A percentile compares a stretch with the other conserved stretches of the same genome.
Conservation (phyloP, 1,140 invertebrate species). For the Zeugodacus cucurbitae region DNA sequence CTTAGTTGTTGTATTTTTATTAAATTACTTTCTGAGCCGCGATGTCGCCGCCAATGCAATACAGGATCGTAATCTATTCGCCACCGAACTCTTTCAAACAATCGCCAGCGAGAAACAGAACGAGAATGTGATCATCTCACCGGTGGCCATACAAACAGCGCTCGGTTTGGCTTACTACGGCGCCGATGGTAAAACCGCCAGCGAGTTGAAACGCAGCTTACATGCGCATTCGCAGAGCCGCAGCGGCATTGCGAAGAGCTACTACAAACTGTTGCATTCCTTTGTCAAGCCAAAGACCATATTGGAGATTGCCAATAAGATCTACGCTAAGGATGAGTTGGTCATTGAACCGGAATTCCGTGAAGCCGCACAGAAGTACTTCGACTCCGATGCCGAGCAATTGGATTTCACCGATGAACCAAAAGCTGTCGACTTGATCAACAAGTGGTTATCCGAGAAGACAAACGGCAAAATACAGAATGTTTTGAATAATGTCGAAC, state of each 20-base stretch:
- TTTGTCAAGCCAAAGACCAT: conserved; percentile 62
- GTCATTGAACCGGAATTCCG: conserved; percentile 56
- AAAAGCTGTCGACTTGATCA: conserved; percentile 69
- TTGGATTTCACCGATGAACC: conserved; percentile 68
- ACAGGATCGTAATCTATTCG: conserved; percentile 61
- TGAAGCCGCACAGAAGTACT: conserved; percentile 56
- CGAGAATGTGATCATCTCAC: conserved; percentile 63
- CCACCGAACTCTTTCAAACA: conserved; percentile 62
- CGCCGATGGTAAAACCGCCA: conserved; percentile 56
- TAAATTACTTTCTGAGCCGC: not conserved
- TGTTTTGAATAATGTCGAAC: conserved; percentile 68
- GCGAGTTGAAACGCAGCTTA: conserved; percentile 56
- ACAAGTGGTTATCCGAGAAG: conserved; percentile 73
- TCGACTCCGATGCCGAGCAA: conserved; percentile 66
- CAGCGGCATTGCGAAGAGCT: conserved; percentile 57
- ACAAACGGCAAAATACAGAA: conserved; percentile 75
- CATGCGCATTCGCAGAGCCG: conserved; percentile 63
- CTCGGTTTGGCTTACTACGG: conserved; percentile 61
- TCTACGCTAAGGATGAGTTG: conserved; percentile 56
- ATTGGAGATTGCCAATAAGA: conserved; percentile 62
- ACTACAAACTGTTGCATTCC: conserved; percentile 57
- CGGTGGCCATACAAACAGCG: conserved; percentile 59
- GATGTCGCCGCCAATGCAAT: conserved; percentile 51
- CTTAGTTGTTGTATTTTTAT: not conserved
- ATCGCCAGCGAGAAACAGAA: conserved; percentile 60